Conservation (phyloP, 1,140 invertebrate genomes). For the Drosophila hydei region DNA sequence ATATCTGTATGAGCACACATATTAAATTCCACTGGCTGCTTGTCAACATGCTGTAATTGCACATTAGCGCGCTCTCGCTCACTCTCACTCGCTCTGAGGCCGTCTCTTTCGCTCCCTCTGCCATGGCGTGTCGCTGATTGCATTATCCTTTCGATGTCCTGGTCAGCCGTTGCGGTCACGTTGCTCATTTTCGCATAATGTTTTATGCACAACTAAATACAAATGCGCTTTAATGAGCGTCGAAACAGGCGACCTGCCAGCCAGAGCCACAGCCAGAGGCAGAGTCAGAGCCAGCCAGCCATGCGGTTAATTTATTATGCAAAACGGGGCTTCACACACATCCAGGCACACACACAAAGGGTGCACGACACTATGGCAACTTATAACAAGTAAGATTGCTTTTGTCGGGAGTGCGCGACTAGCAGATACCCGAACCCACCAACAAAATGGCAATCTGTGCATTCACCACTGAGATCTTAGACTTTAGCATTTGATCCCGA, state of each 20-base stretch:
- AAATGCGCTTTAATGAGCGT: slow-evolving; percentile 77
- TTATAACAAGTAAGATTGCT: slow-evolving; percentile 7
- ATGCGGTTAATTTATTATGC: slow-evolving; percentile 79
- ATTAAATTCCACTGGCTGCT: slow-evolving; percentile 4
- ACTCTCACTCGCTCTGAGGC: background rate
- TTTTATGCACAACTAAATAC: slow-evolving; percentile 80
- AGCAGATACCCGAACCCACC: too few relatives aligned
- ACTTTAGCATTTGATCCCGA: too few relatives aligned
- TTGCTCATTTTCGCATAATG: slow-evolving; percentile 78
- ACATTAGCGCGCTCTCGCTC: background rate
- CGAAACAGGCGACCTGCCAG: slow-evolving; percentile 1
- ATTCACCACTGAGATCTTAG: too few relatives aligned
- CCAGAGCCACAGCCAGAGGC: slow-evolving; percentile 36
- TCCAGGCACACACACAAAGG: slow-evolving; percentile 8
- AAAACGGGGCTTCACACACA: slow-evolving; percentile 55
- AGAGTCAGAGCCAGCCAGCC: slow-evolving; percentile 41
- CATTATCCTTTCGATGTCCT: slow-evolving; percentile 11
- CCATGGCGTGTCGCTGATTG: background rate
- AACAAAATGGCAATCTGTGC: too few relatives aligned
- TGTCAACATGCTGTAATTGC: slow-evolving; percentile 38
- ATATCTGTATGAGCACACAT: slow-evolving; percentile 8
- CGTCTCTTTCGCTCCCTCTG: background rate
- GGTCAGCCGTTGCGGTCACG: slow-evolving; percentile 52
- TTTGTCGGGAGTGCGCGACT: too few relatives aligned
- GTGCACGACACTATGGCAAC: slow-evolving; percentile 24